phyloP scores from a whole-genome alignment of 2,113 vertebrate species.

The Motacilla tschutschensis region DNA sequence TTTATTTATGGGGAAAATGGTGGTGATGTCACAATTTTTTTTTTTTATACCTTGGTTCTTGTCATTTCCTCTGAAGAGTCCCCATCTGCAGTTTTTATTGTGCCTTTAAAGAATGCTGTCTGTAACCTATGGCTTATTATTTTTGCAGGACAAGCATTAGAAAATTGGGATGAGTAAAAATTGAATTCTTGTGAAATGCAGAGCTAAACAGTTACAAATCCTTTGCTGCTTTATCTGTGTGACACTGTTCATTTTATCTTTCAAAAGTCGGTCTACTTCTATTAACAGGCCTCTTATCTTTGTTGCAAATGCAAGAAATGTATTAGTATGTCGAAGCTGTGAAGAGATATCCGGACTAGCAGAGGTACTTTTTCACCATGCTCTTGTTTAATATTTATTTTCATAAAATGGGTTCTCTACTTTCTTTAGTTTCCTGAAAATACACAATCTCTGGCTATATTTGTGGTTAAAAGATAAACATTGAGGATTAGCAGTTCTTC shows the following conservation, averaged over 20 bases:
- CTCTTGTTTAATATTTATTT: neutral
- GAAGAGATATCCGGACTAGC: neutral
- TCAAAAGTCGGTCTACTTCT: neutral
- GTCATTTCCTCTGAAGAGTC: neutral
- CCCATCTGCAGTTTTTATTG: slow-evolving; percentile 15
- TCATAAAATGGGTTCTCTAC: neutral
- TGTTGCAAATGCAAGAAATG: slow-evolving; percentile 10
- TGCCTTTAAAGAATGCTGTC: neutral
- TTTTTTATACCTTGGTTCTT: neutral
- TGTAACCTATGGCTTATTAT: neutral
- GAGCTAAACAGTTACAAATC: neutral
- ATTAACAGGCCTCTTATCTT: slow-evolving; percentile 15
- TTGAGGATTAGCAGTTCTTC: neutral
- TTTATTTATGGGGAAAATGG: neutral
- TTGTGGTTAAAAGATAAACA: neutral
- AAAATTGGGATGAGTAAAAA: slow-evolving; percentile 20
- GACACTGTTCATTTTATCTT: neutral
- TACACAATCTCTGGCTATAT: neutral
- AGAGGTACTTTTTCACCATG: neutral
- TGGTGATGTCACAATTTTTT: neutral
- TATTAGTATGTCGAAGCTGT: neutral
- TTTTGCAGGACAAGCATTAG: slow-evolving; percentile 30
- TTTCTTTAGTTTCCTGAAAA: neutral
- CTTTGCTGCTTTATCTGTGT: slow-evolving; percentile 9
- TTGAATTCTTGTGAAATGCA: neutral